phyloP scores from a whole-genome alignment of 2,888 invertebrate genomes.

The Epsilonema sp. region DNA sequence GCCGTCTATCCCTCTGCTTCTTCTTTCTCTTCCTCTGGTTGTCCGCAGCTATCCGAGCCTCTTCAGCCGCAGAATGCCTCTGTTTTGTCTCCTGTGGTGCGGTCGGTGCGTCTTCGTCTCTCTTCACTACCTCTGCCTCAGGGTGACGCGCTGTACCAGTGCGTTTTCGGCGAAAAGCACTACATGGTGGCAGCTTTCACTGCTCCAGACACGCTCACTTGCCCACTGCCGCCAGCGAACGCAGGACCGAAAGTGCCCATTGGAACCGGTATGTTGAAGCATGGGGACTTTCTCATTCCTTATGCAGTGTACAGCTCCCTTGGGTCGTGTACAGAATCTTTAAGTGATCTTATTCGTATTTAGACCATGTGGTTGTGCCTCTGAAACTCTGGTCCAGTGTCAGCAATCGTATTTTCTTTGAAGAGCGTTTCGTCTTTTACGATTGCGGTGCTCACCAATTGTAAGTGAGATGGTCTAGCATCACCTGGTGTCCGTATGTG shows the following conservation, averaged over 20 bases:
- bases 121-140: no score
- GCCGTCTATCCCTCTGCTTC: constrained; percentile 10
- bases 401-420: constrained; percentile 25
- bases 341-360: no score
- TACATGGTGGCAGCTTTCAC: not conserved
- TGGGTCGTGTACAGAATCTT: no score
- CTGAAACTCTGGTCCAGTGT: constrained; percentile 26
- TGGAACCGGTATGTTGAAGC: constrained; percentile 10
- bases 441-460: constrained; percentile 20
- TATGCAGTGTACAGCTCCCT: no score
- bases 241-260: constrained; percentile 2
- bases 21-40: not conserved
- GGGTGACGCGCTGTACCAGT: no score
- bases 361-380: constrained; percentile 25
- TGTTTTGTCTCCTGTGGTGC: constrained; percentile 6
- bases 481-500: no score
- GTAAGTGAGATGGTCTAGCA: no score
- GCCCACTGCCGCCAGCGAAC: constrained; percentile 6
- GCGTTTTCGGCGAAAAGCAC: constrained; percentile 21
- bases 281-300: no score
- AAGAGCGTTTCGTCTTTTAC: constrained; percentile 25
- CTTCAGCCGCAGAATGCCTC: constrained; percentile 7
- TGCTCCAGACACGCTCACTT: not conserved
- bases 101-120: constrained; percentile 18
- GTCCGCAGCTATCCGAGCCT: constrained; percentile 1